Evolutionary conservation across 2,888 invertebrate species (phyloP).

Genomic region (Folsomia candida): DNA sequence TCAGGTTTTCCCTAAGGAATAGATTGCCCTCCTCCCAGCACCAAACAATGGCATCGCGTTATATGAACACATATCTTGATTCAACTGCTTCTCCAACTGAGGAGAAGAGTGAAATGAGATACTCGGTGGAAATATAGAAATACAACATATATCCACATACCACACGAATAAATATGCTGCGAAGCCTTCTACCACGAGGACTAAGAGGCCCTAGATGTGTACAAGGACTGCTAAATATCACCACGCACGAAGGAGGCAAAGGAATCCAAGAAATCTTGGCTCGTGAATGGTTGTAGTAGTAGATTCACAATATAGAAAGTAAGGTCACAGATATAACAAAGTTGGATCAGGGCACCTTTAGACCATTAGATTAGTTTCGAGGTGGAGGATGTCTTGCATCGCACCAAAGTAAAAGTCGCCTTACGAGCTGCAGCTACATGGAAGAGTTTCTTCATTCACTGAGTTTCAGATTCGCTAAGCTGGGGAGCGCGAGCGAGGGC

Average conservation of each 20-base stretch:
- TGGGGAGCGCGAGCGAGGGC: neutral
- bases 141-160: neutral
- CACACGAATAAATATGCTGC: too few relatives aligned
- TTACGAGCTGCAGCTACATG: neutral
- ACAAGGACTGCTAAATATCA: neutral
- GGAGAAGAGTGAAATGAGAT: too few relatives aligned
- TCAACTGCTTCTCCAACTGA: too few relatives aligned
- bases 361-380: neutral
- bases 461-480: neutral
- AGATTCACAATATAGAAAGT: neutral
- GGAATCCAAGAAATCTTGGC: neutral
- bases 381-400: neutral
- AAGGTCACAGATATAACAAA: neutral
- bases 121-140: too few relatives aligned
- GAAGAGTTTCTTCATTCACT: neutral
- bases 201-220: neutral
- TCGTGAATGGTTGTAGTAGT: too few relatives aligned
- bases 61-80: too few relatives aligned
- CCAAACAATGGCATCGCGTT: too few relatives aligned
- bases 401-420: neutral
- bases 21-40: neutral
- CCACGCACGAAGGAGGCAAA: neutral
- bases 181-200: neutral
- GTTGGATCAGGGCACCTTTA: neutral
- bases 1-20: slow-evolving; percentile 14